Conservation (phyloP, 2,888 invertebrate species). For the Hesperia comma region DNA sequence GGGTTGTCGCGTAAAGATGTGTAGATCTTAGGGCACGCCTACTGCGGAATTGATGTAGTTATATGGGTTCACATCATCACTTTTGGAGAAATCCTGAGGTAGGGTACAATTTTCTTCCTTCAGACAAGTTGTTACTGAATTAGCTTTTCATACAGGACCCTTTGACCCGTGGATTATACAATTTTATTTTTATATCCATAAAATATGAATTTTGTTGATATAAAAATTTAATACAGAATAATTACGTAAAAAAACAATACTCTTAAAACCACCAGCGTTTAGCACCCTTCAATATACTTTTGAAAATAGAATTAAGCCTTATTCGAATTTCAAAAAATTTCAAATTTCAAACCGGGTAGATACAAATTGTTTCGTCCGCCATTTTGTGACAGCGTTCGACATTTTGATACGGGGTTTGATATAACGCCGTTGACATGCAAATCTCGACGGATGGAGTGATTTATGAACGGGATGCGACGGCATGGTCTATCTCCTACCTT, state of each 20-base stretch:
- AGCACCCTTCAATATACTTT: not conserved
- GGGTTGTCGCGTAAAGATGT: conserved; percentile 54
- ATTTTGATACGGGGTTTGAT: conserved; percentile 20
- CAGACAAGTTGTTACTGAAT: not conserved
- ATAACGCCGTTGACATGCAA: conserved; percentile 45
- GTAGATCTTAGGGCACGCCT: conserved; percentile 18
- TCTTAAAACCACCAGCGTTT: too few relatives aligned
- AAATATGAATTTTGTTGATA: too few relatives aligned
- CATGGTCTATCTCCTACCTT: conserved; percentile 49
- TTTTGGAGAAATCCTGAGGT: conserved; percentile 1
- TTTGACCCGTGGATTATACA: too few relatives aligned
- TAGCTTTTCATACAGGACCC: not conserved
- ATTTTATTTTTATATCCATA: too few relatives aligned
- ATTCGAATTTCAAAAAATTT: not conserved
- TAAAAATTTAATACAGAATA: too few relatives aligned
- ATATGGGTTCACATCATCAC: conserved; percentile 13
- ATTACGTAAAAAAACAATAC: too few relatives aligned
- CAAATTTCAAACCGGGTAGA: not conserved
- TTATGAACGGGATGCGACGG: conserved; percentile 51
- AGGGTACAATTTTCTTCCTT: not conserved
- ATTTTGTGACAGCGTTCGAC: conserved; percentile 10
- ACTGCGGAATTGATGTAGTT: conserved; percentile 33
- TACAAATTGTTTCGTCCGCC: conserved; percentile 10
- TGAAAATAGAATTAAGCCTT: not conserved
- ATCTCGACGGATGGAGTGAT: conserved; percentile 50